A percentile compares a stretch with the other conserved stretches of the same genome.
phyloP scores from a whole-genome alignment of 2,113 vertebrate genomes.

The Lophotis ruficrista region DNA sequence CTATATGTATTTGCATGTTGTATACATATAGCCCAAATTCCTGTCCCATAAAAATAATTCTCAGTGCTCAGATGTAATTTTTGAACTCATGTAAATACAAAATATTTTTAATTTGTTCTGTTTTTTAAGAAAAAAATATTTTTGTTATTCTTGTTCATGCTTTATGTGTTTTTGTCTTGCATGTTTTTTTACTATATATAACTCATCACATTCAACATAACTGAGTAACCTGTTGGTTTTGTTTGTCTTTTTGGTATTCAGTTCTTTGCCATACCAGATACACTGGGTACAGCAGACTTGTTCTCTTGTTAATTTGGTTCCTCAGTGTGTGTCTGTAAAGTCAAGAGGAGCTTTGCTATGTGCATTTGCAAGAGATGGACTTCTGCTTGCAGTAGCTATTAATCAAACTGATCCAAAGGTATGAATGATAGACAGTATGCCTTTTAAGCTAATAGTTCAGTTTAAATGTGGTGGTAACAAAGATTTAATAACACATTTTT shows the following conservation, averaged over 20 bases:
- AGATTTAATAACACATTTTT: background rate
- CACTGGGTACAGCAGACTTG: slow-evolving; percentile 84
- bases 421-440: background rate
- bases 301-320: slow-evolving; percentile 74
- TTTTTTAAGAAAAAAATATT: background rate
- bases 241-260: slow-evolving; percentile 29
- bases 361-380: slow-evolving; percentile 87
- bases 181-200: accelerated
- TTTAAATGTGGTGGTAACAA: background rate
- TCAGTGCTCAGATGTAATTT: background rate
- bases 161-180: background rate
- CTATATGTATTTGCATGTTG: background rate
- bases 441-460: background rate
- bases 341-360: slow-evolving; percentile 89
- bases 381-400: slow-evolving; percentile 82
- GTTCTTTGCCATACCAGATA: slow-evolving; percentile 76
- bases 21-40: background rate
- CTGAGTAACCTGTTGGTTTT: background rate
- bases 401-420: slow-evolving; percentile 94
- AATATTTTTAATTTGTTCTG: background rate
- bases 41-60: background rate
- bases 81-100: background rate
- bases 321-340: slow-evolving; percentile 83
- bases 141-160: background rate
- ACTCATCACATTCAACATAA: background rate